These are phyloP conservation scores for Actinopyga echinites DNA, from an alignment of 53 echinoderm and acorn worm genomes.

Conservation along the genomic window DNA sequence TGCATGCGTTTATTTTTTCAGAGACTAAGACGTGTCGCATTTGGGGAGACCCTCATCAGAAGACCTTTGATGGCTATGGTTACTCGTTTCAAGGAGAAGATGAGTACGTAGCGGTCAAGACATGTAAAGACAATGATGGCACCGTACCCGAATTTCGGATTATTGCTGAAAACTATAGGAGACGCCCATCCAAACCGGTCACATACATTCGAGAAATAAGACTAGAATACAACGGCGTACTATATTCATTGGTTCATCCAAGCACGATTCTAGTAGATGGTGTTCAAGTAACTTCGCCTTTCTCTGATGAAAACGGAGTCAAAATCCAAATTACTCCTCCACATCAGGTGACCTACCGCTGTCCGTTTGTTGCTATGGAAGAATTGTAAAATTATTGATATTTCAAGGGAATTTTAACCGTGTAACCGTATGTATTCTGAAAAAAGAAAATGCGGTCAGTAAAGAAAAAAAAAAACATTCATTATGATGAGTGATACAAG, in stretches of 20 bases:
- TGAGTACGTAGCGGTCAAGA: conserved; percentile 8
- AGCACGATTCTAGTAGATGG: background rate
- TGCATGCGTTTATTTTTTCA: too few species aligned
- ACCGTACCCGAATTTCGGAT: background rate
- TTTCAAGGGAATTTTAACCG: too few species aligned
- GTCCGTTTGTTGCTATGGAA: background rate
- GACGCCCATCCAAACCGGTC: background rate
- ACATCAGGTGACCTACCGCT: background rate
- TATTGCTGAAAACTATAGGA: background rate
- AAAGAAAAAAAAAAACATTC: too few species aligned
- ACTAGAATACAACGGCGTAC: conserved; percentile 2
- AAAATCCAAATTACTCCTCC: conserved; percentile 9
- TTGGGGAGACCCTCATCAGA: conserved; percentile 35
- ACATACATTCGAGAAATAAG: background rate
- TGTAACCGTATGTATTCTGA: too few species aligned
- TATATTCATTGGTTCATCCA: conserved; percentile 8
- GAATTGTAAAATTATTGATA: too few species aligned
- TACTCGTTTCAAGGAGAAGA: conserved; percentile 3
- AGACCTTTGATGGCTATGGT: conserved; percentile 24
- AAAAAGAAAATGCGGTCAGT: too few species aligned
- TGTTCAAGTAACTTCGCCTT: conserved; percentile 3
- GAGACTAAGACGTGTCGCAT: background rate
- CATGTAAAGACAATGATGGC: conserved; percentile 1
- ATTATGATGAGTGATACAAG: too few species aligned
- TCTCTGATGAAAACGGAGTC: conserved; percentile 1